phyloP scores from a whole-genome alignment of 2,797 vertebrate species.

The Gouania willdenowi region DNA sequence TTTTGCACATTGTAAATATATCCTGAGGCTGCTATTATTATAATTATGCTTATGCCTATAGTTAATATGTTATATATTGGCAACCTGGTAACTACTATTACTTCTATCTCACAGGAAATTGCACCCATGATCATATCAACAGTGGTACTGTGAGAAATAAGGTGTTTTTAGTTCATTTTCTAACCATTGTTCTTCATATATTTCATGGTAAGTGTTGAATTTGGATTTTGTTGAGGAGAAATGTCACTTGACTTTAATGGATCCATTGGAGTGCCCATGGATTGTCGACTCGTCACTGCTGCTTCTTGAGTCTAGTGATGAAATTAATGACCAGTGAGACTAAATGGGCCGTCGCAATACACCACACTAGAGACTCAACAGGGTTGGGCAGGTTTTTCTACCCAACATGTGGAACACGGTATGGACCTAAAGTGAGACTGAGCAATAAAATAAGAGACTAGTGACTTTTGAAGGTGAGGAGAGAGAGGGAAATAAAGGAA shows the following conservation, averaged over 20 bases:
- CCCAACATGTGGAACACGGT: slow-evolving; percentile 29
- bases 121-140: no score
- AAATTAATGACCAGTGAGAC: slow-evolving; percentile 57
- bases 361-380: slow-evolving; percentile 39
- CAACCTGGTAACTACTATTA: no score
- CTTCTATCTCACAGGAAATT: no score
- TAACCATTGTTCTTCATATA: slow-evolving; percentile 18
- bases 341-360: slow-evolving; percentile 57
- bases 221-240: background rate
- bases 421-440: slow-evolving; percentile 29
- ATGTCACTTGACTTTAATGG: slow-evolving; percentile 23
- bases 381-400: slow-evolving; percentile 40
- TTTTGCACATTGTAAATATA: no score
- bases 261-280: slow-evolving; percentile 22
- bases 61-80: no score
- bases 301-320: slow-evolving; percentile 51
- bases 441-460: background rate
- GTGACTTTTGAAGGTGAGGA: slow-evolving; percentile 35
- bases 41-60: no score
- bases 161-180: no score
- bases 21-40: no score
- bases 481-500: slow-evolving; percentile 3
- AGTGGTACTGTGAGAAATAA: no score
- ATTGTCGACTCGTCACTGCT: slow-evolving; percentile 19
- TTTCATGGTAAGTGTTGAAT: slow-evolving; percentile 18